Evolutionary conservation across 2,113 vertebrate genomes (phyloP).

Genomic region (Dromiciops gliroides): DNA sequence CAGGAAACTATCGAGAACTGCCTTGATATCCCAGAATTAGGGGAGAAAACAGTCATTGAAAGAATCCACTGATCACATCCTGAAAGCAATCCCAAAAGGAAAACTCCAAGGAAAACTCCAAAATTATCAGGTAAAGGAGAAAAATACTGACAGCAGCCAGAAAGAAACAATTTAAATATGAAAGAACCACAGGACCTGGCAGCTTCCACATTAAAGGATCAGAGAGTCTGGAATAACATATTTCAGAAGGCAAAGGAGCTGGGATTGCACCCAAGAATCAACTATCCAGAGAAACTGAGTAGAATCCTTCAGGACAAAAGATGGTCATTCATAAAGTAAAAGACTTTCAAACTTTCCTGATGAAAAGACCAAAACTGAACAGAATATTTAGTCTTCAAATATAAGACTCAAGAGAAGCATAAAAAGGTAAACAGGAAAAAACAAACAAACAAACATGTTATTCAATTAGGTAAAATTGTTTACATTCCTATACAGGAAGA

Average conservation of each 20-base stretch:
- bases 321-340: too few relatives aligned
- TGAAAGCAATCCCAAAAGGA: background rate
- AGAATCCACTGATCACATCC: background rate
- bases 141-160: background rate
- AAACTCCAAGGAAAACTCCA: background rate
- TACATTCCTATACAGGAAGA: too few relatives aligned
- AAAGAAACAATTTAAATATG: background rate
- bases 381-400: too few relatives aligned
- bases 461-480: too few relatives aligned
- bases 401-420: too few relatives aligned
- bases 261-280: too few relatives aligned
- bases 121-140: background rate
- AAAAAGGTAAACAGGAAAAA: too few relatives aligned
- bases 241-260: background rate
- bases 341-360: too few relatives aligned
- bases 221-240: background rate
- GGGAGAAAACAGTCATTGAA: background rate
- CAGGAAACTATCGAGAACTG: background rate
- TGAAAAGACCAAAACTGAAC: too few relatives aligned
- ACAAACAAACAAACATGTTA: too few relatives aligned
- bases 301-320: too few relatives aligned
- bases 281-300: too few relatives aligned
- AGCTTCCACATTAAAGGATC: background rate
- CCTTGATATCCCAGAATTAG: background rate
- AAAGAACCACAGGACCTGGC: background rate